These are phyloP conservation scores for Priocnemis perturbator DNA, from an alignment of 2,888 invertebrate genomes.

Conservation along the genomic window DNA sequence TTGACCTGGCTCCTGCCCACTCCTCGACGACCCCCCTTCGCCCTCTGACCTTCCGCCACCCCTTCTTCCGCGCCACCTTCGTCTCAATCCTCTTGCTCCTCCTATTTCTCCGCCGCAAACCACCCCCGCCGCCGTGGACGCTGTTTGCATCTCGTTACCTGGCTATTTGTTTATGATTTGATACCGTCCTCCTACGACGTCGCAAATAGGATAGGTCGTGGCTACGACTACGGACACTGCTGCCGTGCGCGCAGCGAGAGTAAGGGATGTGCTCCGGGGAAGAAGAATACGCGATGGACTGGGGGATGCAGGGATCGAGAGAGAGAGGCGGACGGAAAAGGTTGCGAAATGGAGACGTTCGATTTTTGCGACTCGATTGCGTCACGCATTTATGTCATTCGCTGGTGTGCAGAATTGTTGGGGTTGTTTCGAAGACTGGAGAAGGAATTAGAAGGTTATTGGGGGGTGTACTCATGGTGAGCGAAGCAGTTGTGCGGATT, in stretches of 20 bases:
- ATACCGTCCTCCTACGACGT: conserved; percentile 57
- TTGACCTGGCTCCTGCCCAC: not conserved
- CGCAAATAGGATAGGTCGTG: conserved; percentile 36
- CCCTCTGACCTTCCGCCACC: not conserved
- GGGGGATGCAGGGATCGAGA: no score
- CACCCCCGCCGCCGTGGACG: conserved; percentile 17
- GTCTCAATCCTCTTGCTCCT: conserved; percentile 8
- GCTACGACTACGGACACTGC: conserved; percentile 1
- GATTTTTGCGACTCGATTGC: no score
- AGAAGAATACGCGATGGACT: no score
- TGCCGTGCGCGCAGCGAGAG: not conserved
- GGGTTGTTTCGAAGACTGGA: no score
- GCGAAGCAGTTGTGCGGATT: no score
- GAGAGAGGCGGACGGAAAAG: no score
- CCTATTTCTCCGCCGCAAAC: conserved; percentile 17
- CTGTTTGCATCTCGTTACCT: conserved; percentile 73
- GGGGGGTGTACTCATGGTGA: no score
- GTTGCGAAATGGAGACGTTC: no score
- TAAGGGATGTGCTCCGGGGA: no score
- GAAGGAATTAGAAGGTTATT: no score
- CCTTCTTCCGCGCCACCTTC: conserved; percentile 14
- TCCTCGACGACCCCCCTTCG: not conserved
- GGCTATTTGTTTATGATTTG: conserved; percentile 72
- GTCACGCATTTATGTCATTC: no score
- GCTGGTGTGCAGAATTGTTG: no score